Base-by-base conservation (phyloP, 2,797 vertebrate species). In the Aeoliscus strigatus region DNA sequence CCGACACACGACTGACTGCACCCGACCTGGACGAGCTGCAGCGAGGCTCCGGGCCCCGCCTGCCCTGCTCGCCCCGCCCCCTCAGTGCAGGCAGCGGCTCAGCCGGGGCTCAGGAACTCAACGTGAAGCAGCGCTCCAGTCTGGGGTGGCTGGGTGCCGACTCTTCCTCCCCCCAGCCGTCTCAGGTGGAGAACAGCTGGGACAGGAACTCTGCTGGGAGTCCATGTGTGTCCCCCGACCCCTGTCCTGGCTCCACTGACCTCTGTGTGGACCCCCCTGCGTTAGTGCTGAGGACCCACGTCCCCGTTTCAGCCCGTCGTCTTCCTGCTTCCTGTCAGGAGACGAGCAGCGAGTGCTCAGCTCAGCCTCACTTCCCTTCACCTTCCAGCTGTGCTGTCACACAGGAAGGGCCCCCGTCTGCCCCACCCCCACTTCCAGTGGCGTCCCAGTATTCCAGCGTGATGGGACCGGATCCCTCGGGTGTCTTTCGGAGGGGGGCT, bases 21-120 rank as follows among this genome's bases (percentile, higher is more conserved):
- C 8, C 63, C 29, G 57, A 82, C 44, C 74, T 80, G 3, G 23
- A 14, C 2, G 71, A 81, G 28, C 55, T 79, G 27, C 38, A 47
- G 37, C 63, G 18, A 23, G n/a, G n/a, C n/a, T n/a, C n/a, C n/a
- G n/a, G n/a, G n/a, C n/a, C n/a, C n/a, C n/a, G n/a, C n/a, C n/a
- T n/a, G n/a, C n/a, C n/a, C n/a, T n/a, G n/a, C n/a, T n/a, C n/a
- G n/a, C n/a, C n/a, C n/a, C n/a, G n/a, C n/a, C n/a, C n/a, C n/a
- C n/a, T n/a, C n/a, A n/a, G n/a, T n/a, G n/a, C n/a, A n/a, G n/a
- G n/a, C n/a, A n/a, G n/a, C n/a, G n/a, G n/a, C n/a, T n/a, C n/a
- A n/a, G n/a, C n/a, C n/a, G n/a, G n/a, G n/a, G n/a, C n/a, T n/a
- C n/a, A n/a, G n/a, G n/a, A n/a, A n/a, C n/a, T n/a, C n/a, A n/a